phyloP scores from a whole-genome alignment of 2,113 vertebrate genomes.

The Gymnobelideus leadbeateri region DNA sequence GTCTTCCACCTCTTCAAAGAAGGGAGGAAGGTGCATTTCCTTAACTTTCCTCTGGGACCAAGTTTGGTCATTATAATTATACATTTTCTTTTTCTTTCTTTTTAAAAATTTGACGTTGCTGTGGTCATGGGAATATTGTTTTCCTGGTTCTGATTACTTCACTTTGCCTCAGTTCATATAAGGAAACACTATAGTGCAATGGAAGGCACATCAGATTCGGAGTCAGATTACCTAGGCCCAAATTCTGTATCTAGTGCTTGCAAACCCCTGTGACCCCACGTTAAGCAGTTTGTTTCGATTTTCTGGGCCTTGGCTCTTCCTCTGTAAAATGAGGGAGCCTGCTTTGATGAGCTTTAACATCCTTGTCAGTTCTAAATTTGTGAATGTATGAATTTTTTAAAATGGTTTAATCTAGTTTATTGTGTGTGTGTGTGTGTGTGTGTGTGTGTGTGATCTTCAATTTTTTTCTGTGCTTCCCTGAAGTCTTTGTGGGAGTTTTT shows the following conservation, averaged over 20 bases:
- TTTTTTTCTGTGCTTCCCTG: no score
- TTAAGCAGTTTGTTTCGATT: neutral
- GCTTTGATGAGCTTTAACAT: neutral
- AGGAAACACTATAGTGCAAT: neutral
- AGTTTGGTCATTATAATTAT: no score
- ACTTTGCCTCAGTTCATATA: neutral
- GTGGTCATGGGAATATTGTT: neutral
- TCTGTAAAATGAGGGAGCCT: neutral
- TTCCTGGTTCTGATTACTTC: neutral
- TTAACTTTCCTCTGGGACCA: no score
- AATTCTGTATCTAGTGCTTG: neutral
- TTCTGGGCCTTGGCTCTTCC: neutral
- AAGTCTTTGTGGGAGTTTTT: no score
- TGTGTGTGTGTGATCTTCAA: no score
- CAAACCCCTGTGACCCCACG: neutral
- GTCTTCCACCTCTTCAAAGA: no score
- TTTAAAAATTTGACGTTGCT: neutral
- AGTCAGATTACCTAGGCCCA: neutral
- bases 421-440: no score
- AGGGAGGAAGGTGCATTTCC: no score
- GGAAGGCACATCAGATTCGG: neutral
- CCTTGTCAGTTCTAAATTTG: neutral
- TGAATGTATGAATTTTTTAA: neutral
- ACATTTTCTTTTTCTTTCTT: neutral
- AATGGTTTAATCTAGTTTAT: neutral